These are phyloP conservation scores for Drosophila neonasuta DNA, from an alignment of 2,888 invertebrate genomes.

Conservation along the genomic window DNA sequence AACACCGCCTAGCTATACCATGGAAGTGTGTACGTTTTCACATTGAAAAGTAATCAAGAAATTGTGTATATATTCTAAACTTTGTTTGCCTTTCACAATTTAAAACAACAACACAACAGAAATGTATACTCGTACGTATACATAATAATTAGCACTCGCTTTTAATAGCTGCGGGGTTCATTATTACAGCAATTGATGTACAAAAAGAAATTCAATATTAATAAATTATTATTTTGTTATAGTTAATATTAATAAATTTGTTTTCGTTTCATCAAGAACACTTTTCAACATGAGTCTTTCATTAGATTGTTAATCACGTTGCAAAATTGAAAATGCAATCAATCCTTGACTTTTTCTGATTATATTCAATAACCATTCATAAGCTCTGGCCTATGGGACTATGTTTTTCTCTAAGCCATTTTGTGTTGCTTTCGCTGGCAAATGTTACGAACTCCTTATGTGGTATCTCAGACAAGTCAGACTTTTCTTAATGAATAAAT, in stretches of 20 bases:
- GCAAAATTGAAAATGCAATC: slow-evolving; percentile 15
- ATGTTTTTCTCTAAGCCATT: not conserved
- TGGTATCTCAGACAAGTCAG: not conserved
- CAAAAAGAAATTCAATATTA: slow-evolving; percentile 1
- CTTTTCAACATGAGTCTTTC: too few relatives aligned
- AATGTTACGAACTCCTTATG: not conserved
- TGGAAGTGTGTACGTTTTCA: slow-evolving; percentile 16
- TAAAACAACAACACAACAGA: not conserved
- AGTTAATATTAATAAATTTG: not conserved
- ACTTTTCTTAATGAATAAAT: slow-evolving; percentile 52
- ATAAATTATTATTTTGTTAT: not conserved
- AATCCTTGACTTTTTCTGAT: slow-evolving; percentile 27
- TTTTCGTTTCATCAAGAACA: not conserved
- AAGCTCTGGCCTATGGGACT: not conserved
- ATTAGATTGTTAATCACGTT: not conserved
- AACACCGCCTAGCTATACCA: slow-evolving; percentile 7
- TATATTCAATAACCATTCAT: slow-evolving; percentile 29
- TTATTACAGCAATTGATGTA: not conserved
- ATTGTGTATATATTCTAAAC: slow-evolving; percentile 22
- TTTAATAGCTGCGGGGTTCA: not conserved
- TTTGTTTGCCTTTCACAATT: slow-evolving; percentile 11
- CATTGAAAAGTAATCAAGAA: slow-evolving; percentile 33
- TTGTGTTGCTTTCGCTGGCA: not conserved
- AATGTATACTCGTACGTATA: slow-evolving; percentile 3
- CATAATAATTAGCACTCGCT: not conserved